Evolutionary conservation across 2,888 invertebrate genomes (phyloP).

Genomic region (Allygus modestus): DNA sequence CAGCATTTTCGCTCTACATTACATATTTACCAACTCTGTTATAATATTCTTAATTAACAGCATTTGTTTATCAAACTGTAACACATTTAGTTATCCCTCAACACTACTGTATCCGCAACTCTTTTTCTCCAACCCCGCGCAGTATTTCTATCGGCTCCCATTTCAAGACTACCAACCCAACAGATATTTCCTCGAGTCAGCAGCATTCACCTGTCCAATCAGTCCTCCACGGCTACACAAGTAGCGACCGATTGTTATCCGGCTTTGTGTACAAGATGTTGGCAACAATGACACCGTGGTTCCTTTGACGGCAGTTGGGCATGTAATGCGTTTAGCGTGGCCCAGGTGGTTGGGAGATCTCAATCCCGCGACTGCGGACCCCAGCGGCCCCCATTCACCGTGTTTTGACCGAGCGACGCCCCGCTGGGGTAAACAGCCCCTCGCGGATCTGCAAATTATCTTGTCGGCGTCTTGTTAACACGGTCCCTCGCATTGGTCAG

Average conservation of each 20-base stretch:
- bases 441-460: conserved; percentile 14
- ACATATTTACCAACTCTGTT: no score
- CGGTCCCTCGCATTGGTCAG: background rate
- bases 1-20: no score
- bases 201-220: no score
- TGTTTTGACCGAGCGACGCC: background rate
- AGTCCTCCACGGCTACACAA: no score
- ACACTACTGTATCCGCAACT: no score
- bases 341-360: conserved; percentile 14
- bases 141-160: no score
- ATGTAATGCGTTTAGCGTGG: conserved; percentile 47
- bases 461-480: conserved; percentile 27
- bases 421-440: conserved; percentile 40
- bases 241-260: background rate
- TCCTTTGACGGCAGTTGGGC: conserved; percentile 17
- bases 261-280: background rate
- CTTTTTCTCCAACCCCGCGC: no score
- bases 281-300: conserved; percentile 14
- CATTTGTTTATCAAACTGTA: no score
- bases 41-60: no score
- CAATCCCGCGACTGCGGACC: background rate
- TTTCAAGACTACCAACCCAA: no score
- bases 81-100: no score
- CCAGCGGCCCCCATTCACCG: background rate
- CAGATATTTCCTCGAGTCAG: no score